Evolutionary conservation across 2,888 invertebrate species (phyloP), one percentile per base, ranked within the genome.

Genomic region (Entomobrya proxima): DNA sequence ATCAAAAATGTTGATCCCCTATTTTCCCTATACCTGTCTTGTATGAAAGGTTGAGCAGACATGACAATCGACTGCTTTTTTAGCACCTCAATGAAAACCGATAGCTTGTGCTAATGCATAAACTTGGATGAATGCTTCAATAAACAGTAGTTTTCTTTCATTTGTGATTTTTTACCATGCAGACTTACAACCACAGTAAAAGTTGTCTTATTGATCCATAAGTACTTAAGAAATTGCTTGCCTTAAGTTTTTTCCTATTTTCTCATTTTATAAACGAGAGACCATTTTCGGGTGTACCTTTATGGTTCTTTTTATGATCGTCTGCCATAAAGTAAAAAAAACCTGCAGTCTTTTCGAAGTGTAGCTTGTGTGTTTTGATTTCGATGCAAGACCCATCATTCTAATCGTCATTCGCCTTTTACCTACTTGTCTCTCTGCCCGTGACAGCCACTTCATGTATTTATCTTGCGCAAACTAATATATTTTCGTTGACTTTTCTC

Each of bases 401-500:
- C n/a, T 2, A 9, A 44, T 15, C 9, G 11, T 9, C 44, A 58
- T 30, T n/a, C 11, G 11, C 40, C 11, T 40, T 40, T 30, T 58
- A 30, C 15, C 27, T 58, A 35, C 72, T 44, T 47, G 21, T 40
- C 69, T 21, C 47, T 47, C n/a, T 47, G 47, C 13, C 13, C 47
- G 47, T 47, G 47, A 2, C 47, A 47, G 13, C 47, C 47, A 47
- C 47, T 7, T 13, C 15, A 13, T 7, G 15, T 47, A 15, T 79
- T 67, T 67, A 11, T 52, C 27, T 37, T 67, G 52, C 52, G 52
- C 24, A 79, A 47, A 61, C 78, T 24, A 44, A 40, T 40, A 37
- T 24, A 44, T 0, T 67, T 40, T 37, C 40, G 52, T 24, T 75
- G 55, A 30, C 61, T 32, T 50, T 50, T 74, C 50, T 74, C 30